Evolutionary conservation across 2,888 invertebrate genomes (phyloP).

Genomic region (Ditylenchus weischeri): DNA sequence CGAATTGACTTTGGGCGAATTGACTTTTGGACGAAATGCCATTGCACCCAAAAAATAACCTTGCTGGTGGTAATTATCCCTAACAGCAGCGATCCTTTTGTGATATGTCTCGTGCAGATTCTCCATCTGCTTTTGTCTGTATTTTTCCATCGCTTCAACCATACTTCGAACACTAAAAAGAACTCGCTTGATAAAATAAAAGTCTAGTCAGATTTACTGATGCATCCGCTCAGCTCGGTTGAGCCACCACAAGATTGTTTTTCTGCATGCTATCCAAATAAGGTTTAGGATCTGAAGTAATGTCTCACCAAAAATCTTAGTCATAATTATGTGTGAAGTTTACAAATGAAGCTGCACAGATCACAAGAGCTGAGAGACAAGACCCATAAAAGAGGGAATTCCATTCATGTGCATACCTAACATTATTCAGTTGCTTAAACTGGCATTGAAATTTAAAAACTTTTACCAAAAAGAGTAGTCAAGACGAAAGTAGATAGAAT

Average conservation of each 20-base stretch:
- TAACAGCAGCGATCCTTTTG: constrained; percentile 37
- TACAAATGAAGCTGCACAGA: constrained; percentile 47
- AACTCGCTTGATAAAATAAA: too few relatives aligned
- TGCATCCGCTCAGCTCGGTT: constrained; percentile 35
- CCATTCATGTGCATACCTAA: constrained; percentile 43
- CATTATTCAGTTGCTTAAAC: too few relatives aligned
- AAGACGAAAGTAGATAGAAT: constrained; percentile 34
- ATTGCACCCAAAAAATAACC: too few relatives aligned
- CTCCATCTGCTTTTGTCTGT: constrained; percentile 54
- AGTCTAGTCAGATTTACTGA: background rate
- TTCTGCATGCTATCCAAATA: constrained; percentile 52
- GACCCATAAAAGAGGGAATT: constrained; percentile 53
- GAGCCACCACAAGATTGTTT: constrained; percentile 53
- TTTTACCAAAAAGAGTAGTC: constrained; percentile 39
- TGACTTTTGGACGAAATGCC: too few relatives aligned
- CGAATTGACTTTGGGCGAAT: too few relatives aligned
- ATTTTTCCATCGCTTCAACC: constrained; percentile 58
- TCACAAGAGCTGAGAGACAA: constrained; percentile 36
- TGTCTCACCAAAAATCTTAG: too few relatives aligned
- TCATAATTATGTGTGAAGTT: too few relatives aligned
- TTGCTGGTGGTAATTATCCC: constrained; percentile 54
- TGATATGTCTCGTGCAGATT: constrained; percentile 56
- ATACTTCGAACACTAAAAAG: constrained; percentile 44
- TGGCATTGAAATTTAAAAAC: too few relatives aligned
- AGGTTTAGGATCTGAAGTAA: constrained; percentile 42